Conservation (phyloP, 2,888 invertebrate species). For the Ichneumoninae sp. region DNA sequence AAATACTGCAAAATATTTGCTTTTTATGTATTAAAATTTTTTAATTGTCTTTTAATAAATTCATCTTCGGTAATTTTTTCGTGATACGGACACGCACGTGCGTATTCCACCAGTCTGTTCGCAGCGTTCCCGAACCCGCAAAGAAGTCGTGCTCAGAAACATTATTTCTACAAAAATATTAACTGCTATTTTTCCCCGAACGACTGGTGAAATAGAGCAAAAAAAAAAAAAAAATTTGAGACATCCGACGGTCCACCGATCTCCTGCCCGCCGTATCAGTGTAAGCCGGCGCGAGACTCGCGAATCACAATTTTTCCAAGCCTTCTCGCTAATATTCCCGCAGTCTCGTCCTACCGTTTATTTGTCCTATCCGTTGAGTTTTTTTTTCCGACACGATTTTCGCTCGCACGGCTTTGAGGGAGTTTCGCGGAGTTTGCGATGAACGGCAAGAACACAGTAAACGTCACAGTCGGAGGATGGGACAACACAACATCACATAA, state of each 20-base stretch:
- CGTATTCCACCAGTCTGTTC: not conserved
- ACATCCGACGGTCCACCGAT: slow-evolving; percentile 56
- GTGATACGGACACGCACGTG: not conserved
- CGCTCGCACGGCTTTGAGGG: not conserved
- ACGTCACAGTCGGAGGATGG: slow-evolving; percentile 5
- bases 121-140: no score
- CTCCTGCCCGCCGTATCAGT: not conserved
- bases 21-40: not conserved
- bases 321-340: not conserved
- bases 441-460: not conserved
- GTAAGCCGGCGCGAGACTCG: not conserved
- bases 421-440: not conserved
- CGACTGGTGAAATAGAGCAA: not conserved
- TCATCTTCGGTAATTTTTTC: not conserved
- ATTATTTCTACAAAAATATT: not conserved
- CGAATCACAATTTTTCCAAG: not conserved
- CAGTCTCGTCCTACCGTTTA: not conserved
- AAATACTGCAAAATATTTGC: not conserved
- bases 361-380: not conserved
- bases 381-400: not conserved
- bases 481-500: not conserved
- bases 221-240: not conserved
- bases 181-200: not conserved
- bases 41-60: not conserved
- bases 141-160: no score